Conservation (phyloP, 1,140 invertebrate genomes). For the Drosophila pallidifrons region DNA sequence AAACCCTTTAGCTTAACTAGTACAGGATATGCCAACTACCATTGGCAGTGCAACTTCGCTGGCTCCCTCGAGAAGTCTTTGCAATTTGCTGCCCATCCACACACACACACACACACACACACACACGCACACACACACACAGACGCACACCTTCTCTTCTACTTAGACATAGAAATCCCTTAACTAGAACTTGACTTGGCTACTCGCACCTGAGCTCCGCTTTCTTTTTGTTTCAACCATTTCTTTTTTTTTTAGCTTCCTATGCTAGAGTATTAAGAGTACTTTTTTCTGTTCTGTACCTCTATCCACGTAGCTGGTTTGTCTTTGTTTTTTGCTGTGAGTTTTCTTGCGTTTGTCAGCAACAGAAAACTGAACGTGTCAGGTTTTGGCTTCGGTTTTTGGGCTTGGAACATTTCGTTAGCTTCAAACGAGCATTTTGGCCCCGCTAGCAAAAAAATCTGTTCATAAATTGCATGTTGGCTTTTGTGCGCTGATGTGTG, state of each 20-base stretch:
- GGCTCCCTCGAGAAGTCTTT: slow-evolving; percentile 46
- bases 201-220: slow-evolving; percentile 42
- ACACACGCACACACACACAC: slow-evolving; percentile 21
- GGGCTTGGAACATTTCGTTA: slow-evolving; percentile 67
- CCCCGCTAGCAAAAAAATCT: slow-evolving; percentile 74
- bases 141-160: not conserved
- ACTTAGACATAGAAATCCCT: slow-evolving; percentile 9
- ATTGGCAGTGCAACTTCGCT: slow-evolving; percentile 36
- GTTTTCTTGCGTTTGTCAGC: slow-evolving; percentile 42
- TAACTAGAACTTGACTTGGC: slow-evolving; percentile 18
- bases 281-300: slow-evolving; percentile 15
- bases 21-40: slow-evolving; percentile 39
- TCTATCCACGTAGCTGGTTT: slow-evolving; percentile 1
- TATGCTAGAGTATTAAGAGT: slow-evolving; percentile 7
- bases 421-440: slow-evolving; percentile 80
- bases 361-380: slow-evolving; percentile 16
- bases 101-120: slow-evolving; percentile 27
- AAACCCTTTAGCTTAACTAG: not conserved
- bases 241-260: not conserved
- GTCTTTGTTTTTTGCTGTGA: slow-evolving; percentile 4
- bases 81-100: slow-evolving; percentile 40
- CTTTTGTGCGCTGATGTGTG: slow-evolving; percentile 55
- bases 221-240: slow-evolving; percentile 26
- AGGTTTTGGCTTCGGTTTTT: slow-evolving; percentile 33
- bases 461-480: slow-evolving; percentile 83